Evolutionary conservation across 2,888 invertebrate genomes (phyloP).

Genomic region (Acanthosoma haemorrhoidale): DNA sequence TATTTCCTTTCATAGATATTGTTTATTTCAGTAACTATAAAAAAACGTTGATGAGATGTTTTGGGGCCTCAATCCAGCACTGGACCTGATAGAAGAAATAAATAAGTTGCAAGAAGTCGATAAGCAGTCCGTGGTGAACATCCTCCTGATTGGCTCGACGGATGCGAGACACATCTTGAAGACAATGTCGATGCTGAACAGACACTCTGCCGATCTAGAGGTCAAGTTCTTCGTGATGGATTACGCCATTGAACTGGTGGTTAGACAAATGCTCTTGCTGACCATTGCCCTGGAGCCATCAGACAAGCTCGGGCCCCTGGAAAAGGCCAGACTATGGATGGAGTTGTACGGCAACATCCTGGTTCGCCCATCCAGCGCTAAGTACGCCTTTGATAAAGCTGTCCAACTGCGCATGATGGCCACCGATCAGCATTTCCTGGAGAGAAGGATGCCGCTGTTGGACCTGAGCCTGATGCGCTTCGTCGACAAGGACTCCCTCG

Average conservation of each 20-base stretch:
- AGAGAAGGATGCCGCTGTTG: constrained; percentile 54
- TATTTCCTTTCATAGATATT: too few species aligned
- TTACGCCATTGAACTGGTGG: constrained; percentile 67
- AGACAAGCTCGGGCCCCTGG: constrained; percentile 61
- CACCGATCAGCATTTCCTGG: constrained; percentile 59
- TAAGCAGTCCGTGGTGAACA: constrained; percentile 57
- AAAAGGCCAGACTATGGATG: constrained; percentile 72
- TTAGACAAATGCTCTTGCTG: constrained; percentile 69
- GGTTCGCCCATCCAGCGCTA: constrained; percentile 68
- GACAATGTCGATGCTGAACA: constrained; percentile 64
- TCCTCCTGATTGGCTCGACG: constrained; percentile 72
- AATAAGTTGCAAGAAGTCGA: constrained; percentile 39
- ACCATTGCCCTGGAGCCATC: constrained; percentile 65
- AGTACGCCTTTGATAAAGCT: constrained; percentile 65
- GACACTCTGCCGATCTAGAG: constrained; percentile 52
- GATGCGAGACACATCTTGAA: constrained; percentile 76
- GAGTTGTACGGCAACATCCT: constrained; percentile 79
- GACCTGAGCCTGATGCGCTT: constrained; percentile 69
- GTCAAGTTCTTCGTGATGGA: constrained; percentile 68
- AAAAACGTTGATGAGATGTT: too few species aligned
- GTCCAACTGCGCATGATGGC: constrained; percentile 66
- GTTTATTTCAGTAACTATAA: too few species aligned
- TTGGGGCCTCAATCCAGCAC: constrained; percentile 81
- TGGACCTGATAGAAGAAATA: constrained; percentile 63
- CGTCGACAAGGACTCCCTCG: constrained; percentile 76